Base-by-base conservation (phyloP, 2,888 invertebrate genomes). In the Caenorhabditis uteleia region DNA sequence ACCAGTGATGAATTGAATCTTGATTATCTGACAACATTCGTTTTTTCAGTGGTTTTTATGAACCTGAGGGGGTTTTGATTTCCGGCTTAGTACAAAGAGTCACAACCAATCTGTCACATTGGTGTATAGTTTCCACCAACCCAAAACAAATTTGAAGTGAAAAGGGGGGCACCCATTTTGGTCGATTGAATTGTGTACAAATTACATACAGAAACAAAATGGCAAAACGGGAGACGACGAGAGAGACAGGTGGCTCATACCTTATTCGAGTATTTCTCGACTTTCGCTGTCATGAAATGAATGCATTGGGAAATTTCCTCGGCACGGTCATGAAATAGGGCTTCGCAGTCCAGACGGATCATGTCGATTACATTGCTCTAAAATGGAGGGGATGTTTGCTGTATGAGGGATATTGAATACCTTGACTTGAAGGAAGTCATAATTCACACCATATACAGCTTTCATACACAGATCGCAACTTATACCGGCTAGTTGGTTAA, bases 391-490 rank as follows among this genome's bases (percentile, higher is more conserved):
- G 26, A 53, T 27, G 36, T n/a, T n/a, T n/a, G 31, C 33, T 21
- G 21, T 7, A 10, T 21, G 10, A 8, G 12, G n/a, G n/a, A n/a
- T n/a, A n/a, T n/a, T n/a, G n/a, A n/a, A n/a, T n/a, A 71, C 74
- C 67, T 75, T 75, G 42, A 75, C 54, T 47, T 66, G 66, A 45
- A 65, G 62, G 48, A 75, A 70, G 50, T 75, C 71, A 62, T 72
- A 75, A 64, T 72, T 72, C 39, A 75, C 59, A 16, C 74, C 74
- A 66, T 72, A 70, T 59, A 75, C 61, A 12, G 74, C 72, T 26
- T 66, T 67, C 59, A 74, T 49, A 45, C 74, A 74, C 65, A 74
- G 61, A 43, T 74, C 74, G 44, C 74, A 74, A 45, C 71, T 71
- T 29, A 74, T 68, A 38, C 74, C 68, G 27, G 68, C 68, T 48